Conservation (phyloP, 2,888 invertebrate species). For the Monochamus alternatus region DNA sequence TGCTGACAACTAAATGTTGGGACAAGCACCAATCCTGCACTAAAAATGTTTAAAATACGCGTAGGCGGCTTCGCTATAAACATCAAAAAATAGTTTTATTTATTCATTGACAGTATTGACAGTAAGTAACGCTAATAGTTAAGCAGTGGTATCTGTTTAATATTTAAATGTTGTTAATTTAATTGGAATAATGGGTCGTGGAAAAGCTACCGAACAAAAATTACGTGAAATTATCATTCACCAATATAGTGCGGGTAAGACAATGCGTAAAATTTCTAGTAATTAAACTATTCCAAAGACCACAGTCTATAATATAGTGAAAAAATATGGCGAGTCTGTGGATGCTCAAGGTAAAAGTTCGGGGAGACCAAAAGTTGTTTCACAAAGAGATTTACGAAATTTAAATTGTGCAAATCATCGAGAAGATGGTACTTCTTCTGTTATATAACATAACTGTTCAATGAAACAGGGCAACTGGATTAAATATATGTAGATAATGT, state of each 20-base stretch:
- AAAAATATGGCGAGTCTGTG: background rate
- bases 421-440: no score
- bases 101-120: background rate
- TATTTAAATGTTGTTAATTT: background rate
- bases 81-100: background rate
- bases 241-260: slow-evolving; percentile 1
- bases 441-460: background rate
- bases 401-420: background rate
- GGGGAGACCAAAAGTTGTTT: background rate
- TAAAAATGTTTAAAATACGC: background rate
- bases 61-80: background rate
- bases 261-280: slow-evolving; percentile 9
- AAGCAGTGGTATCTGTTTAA: background rate
- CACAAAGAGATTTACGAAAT: background rate
- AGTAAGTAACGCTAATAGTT: background rate
- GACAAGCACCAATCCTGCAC: background rate
- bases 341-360: background rate
- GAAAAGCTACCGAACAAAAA: background rate
- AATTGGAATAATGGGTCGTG: slow-evolving; percentile 1
- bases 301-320: background rate
- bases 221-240: slow-evolving; percentile 7
- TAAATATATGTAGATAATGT: slow-evolving; percentile 10
- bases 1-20: slow-evolving; percentile 9
- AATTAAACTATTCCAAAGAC: background rate
- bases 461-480: slow-evolving; percentile 4